Conservation (phyloP, 2,113 vertebrate species). For the Myxocyprinus asiaticus region DNA sequence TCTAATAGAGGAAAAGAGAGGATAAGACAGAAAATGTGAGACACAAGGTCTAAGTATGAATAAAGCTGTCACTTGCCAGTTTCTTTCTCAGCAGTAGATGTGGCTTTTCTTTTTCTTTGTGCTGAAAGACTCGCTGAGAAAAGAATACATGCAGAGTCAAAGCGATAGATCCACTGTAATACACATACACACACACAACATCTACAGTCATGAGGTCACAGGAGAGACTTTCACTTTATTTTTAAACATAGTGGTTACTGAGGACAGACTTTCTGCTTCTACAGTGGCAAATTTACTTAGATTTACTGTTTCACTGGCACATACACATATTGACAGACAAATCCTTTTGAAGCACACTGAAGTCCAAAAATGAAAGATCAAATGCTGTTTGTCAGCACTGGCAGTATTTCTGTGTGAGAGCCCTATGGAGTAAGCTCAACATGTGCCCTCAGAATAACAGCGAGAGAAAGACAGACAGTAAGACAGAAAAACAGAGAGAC, state of each 20-base stretch:
- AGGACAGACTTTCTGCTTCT: not conserved
- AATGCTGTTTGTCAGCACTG: constrained; percentile 50
- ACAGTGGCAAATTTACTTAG: constrained; percentile 33
- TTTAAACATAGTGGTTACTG: constrained; percentile 13
- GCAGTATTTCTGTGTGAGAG: constrained; percentile 42
- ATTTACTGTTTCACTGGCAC: constrained; percentile 10
- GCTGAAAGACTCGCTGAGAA: not conserved
- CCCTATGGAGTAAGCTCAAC: not conserved
- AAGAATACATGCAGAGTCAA: not conserved
- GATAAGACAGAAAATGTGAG: too few species aligned
- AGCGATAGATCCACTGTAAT: not conserved
- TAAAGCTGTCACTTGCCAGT: too few species aligned
- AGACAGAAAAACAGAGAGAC: not conserved
- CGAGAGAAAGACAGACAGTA: not conserved
- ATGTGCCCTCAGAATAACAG: constrained; percentile 26
- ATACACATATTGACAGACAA: not conserved
- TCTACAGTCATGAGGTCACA: constrained; percentile 23
- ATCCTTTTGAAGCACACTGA: constrained; percentile 41
- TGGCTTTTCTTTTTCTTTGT: not conserved
- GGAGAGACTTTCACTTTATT: constrained; percentile 26
- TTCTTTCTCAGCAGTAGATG: too few species aligned
- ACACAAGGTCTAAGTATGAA: too few species aligned
- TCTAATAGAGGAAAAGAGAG: too few species aligned
- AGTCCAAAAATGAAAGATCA: constrained; percentile 54
- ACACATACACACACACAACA: constrained; percentile 1